Percentiles rank a stretch among this genome's conserved stretches.
These are phyloP conservation scores for Stenurella melanura DNA, from an alignment of 2,888 invertebrate genomes.

Conservation along the genomic window DNA sequence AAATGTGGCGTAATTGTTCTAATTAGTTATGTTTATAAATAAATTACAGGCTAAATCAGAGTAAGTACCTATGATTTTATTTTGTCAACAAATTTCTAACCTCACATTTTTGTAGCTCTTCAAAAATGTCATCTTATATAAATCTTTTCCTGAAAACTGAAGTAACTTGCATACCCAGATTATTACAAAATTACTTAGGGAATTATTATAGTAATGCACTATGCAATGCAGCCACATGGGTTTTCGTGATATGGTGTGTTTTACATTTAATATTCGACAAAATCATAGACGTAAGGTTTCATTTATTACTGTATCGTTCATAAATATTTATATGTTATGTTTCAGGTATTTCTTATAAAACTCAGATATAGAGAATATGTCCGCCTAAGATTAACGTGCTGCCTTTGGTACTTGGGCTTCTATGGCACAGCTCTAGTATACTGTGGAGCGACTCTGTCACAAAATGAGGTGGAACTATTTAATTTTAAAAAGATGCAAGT, in stretches of 20 bases:
- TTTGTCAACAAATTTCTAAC: constrained; percentile 32
- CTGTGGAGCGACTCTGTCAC: constrained; percentile 63
- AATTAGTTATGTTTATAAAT: constrained; percentile 36
- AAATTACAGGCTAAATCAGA: constrained; percentile 8
- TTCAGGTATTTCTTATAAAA: constrained; percentile 65
- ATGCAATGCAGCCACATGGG: constrained; percentile 69
- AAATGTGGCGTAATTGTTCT: constrained; percentile 21
- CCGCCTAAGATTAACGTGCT: constrained; percentile 62
- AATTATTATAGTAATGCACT: constrained; percentile 69
- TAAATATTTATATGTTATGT: constrained; percentile 37
- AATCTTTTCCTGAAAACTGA: constrained; percentile 66
- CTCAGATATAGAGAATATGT: constrained; percentile 65
- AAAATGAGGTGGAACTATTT: constrained; percentile 63
- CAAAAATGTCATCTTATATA: constrained; percentile 56
- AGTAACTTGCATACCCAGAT: constrained; percentile 67
- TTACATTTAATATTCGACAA: constrained; percentile 66
- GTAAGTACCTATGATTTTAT: constrained; percentile 19
- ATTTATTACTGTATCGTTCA: not conserved
- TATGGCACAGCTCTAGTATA: constrained; percentile 65
- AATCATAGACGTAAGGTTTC: constrained; percentile 63
- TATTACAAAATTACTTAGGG: constrained; percentile 65
- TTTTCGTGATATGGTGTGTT: constrained; percentile 66
- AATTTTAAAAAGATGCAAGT: constrained; percentile 58
- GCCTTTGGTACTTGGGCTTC: constrained; percentile 68
- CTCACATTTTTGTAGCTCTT: constrained; percentile 37